These are phyloP conservation scores for Graptemys geographica DNA, from an alignment of 2,797 vertebrate genomes.

Conservation along the genomic window DNA sequence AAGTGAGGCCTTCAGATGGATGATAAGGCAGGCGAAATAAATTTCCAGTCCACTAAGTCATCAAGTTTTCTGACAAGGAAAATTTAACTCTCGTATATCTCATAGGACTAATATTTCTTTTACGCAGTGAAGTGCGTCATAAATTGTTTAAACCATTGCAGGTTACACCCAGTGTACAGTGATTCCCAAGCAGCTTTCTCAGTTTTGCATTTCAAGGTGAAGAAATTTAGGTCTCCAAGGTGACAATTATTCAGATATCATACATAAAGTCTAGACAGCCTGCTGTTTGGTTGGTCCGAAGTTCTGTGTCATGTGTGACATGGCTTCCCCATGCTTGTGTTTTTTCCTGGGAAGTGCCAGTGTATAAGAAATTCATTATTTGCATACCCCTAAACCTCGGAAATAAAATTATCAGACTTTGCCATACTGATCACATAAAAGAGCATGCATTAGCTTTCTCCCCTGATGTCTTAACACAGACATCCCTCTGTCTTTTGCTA, in stretches of 20 bases:
- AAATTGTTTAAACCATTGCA: conserved; percentile 42
- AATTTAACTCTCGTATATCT: conserved; percentile 60
- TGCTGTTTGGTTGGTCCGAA: background rate
- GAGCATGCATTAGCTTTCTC: background rate
- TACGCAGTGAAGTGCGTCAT: conserved; percentile 63
- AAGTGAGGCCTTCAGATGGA: conserved; percentile 60
- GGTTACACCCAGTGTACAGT: conserved; percentile 35
- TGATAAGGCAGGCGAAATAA: conserved; percentile 70
- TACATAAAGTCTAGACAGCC: background rate
- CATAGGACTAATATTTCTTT: conserved; percentile 65
- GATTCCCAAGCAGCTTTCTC: conserved; percentile 32
- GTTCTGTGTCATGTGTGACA: background rate
- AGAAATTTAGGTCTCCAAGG: conserved; percentile 4
- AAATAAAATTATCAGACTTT: background rate
- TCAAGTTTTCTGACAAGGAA: conserved; percentile 67
- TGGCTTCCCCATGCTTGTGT: background rate
- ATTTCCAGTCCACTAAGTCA: conserved; percentile 73
- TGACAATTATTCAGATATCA: background rate
- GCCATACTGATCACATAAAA: background rate
- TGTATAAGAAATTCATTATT: background rate
- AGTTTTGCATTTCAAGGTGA: conserved; percentile 43
- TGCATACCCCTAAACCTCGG: background rate
- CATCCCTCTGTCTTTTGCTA: background rate
- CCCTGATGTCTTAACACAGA: background rate
- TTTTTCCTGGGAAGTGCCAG: background rate